phyloP scores from a whole-genome alignment of 2,797 vertebrate species.

The Hylomyscus alleni region DNA sequence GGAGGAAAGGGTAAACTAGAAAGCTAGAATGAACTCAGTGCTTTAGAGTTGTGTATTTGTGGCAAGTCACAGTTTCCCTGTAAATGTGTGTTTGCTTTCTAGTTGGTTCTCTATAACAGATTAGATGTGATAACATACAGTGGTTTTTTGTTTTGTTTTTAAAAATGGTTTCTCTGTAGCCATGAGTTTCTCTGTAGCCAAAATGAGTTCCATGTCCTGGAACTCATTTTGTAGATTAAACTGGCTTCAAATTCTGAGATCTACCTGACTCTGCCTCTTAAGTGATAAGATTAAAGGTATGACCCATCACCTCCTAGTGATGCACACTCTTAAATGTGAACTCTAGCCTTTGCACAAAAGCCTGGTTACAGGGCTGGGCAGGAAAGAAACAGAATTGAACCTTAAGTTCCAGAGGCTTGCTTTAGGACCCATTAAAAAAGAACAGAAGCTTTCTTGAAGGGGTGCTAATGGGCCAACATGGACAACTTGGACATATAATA shows the following conservation, averaged over 20 bases:
- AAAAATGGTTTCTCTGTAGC: neutral
- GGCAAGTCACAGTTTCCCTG: neutral
- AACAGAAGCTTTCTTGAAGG: neutral
- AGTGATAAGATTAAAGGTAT: neutral
- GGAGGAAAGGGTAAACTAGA: neutral
- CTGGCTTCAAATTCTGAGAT: neutral
- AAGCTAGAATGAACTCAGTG: neutral
- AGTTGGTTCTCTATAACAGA: neutral
- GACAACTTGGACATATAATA: constrained; percentile 1
- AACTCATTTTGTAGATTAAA: neutral
- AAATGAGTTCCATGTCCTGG: neutral
- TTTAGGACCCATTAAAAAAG: neutral
- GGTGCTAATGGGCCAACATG: neutral
- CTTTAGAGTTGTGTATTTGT: neutral
- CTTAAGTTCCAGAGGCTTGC: neutral
- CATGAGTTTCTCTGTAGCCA: neutral
- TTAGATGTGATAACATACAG: neutral
- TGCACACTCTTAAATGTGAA: neutral
- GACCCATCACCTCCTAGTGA: neutral
- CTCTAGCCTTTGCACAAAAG: neutral
- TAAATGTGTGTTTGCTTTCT: neutral
- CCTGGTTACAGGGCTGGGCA: neutral
- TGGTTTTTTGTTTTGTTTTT: neutral
- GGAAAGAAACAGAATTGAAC: neutral
- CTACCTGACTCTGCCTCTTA: neutral